Percentiles rank a stretch among this genome's conserved stretches.
Evolutionary conservation across 2,113 vertebrate genomes (phyloP).

Genomic region (Neopipo cinnamomea): DNA sequence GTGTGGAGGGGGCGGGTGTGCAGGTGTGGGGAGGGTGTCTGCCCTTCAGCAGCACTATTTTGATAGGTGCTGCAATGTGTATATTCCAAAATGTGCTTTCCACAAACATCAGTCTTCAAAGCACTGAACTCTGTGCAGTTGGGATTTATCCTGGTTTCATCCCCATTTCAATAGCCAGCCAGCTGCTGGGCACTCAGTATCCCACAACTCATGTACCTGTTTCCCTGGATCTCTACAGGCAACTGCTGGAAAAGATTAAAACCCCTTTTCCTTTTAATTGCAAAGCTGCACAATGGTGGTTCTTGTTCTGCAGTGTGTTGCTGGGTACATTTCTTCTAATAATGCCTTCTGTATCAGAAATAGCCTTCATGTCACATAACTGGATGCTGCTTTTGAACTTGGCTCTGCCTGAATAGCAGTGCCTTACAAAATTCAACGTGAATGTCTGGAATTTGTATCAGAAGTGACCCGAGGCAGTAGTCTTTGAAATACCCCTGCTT

Average conservation of each 20-base stretch:
- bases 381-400: slow-evolving; percentile 18
- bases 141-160: not conserved
- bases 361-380: not conserved
- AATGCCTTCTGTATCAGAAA: not conserved
- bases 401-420: slow-evolving; percentile 20
- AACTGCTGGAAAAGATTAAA: not conserved
- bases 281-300: not conserved
- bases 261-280: not conserved
- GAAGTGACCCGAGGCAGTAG: not conserved
- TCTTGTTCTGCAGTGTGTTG: not conserved
- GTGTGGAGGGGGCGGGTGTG: not conserved
- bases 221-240: not conserved
- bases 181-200: not conserved
- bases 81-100: not conserved
- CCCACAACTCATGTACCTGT: not conserved
- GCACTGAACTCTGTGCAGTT: not conserved
- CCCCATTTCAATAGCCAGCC: not conserved
- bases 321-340: not conserved
- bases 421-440: not conserved
- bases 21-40: rapidly evolving
- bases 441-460: slow-evolving; percentile 3
- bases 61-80: not conserved
- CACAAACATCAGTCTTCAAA: not conserved
- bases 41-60: not conserved
- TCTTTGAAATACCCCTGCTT: slow-evolving; percentile 52